Evolutionary conservation across 2,797 vertebrate species (phyloP).

Genomic region (Leontocebus nigricollis): DNA sequence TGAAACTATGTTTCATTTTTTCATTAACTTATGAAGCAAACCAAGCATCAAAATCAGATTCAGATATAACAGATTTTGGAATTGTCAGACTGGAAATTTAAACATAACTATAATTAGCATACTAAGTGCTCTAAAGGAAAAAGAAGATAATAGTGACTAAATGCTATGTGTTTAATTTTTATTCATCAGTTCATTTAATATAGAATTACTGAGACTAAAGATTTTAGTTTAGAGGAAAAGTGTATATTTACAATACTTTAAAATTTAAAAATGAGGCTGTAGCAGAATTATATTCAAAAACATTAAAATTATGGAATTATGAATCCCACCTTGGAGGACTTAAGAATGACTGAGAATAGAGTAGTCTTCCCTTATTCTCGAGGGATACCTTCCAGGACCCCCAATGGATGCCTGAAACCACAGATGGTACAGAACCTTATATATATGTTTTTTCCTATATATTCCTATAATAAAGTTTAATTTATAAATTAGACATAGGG

Average conservation of each 20-base stretch:
- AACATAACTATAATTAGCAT: not conserved
- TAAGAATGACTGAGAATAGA: not conserved
- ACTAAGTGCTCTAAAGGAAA: not conserved
- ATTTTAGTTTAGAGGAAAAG: not conserved
- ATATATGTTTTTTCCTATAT: not conserved
- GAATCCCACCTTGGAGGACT: not conserved
- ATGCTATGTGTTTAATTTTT: not conserved
- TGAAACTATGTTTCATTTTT: not conserved
- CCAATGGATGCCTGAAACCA: not conserved
- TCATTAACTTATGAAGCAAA: not conserved
- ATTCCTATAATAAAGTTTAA: not conserved
- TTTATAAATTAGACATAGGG: not conserved
- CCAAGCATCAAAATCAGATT: not conserved
- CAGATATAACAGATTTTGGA: not conserved
- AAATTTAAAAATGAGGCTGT: not conserved
- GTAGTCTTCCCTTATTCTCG: not conserved
- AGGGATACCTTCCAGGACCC: not conserved
- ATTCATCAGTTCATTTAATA: slow-evolving; percentile 14
- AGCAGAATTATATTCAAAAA: slow-evolving; percentile 41
- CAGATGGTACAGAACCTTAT: not conserved
- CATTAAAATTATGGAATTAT: slow-evolving; percentile 31
- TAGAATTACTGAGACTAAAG: not conserved
- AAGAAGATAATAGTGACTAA: not conserved
- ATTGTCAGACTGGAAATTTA: not conserved
- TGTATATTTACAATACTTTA: not conserved